Evolutionary conservation across 2,888 invertebrate genomes (phyloP).

Genomic region (Cylloceria caligata): DNA sequence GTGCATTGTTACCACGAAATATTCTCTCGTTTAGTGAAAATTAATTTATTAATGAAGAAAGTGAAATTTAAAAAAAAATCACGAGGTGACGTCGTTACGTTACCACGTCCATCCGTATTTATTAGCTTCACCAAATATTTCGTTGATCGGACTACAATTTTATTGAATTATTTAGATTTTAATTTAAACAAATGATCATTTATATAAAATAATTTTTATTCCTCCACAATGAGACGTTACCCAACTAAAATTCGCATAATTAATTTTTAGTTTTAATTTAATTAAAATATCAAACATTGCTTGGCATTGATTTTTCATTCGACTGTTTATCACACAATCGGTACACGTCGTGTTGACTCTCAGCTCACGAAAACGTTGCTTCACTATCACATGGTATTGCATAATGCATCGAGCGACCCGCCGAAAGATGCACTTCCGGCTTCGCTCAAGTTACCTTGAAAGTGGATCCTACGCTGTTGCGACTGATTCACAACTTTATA

Average conservation of each 20-base stretch:
- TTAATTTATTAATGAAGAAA: too few species aligned
- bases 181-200: background rate
- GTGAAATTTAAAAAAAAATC: too few species aligned
- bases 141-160: background rate
- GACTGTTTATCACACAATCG: background rate
- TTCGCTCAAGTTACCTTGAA: slow-evolving; percentile 25
- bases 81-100: too few species aligned
- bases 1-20: too few species aligned
- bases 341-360: background rate
- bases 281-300: background rate
- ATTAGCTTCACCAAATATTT: background rate
- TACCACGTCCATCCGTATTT: too few species aligned
- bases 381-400: background rate
- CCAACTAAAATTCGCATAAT: too few species aligned
- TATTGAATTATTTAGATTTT: background rate
- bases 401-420: background rate
- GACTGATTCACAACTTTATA: background rate
- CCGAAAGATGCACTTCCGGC: slow-evolving; percentile 27
- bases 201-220: too few species aligned
- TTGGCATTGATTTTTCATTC: background rate
- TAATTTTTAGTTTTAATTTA: background rate
- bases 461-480: slow-evolving; percentile 8
- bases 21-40: too few species aligned
- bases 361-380: background rate
- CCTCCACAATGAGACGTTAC: too few species aligned